Base-by-base conservation (phyloP, 2,888 invertebrate genomes). In the Ennomos quercinarius region DNA sequence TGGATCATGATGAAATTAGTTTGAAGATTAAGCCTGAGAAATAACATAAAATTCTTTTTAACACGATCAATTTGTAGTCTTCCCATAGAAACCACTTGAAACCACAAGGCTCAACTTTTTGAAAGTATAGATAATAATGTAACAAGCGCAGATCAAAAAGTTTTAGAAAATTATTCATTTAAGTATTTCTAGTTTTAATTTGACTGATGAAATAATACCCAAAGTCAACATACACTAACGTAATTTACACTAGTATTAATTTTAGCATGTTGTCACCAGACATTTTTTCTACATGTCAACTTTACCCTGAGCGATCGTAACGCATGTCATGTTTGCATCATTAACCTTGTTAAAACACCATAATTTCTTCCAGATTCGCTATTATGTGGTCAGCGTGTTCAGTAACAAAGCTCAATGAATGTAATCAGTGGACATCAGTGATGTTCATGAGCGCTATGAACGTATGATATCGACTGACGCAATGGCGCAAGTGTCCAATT, bases 401-500 rank as follows among this genome's bases (percentile, higher is more conserved):
- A 76, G 78, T 76, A 80, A 80, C 80, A 74, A 79, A 78, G 73
- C 80, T 86, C 86, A 89, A 87, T 87, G 84, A 89, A 74, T 76
- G 76, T 84, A 89, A 89, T 89, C 87, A 87, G 81, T 80, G 80
- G 72, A 41, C 57, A 57, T 57, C 57, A 57, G 57, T 40, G 53
- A 44, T 53, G 76, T 79, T 83, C 83, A 80, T 82, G 81, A 86
- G 78, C 80, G 58, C 44, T 45, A 54, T 39, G 44, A 52, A 34
- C 45, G 80, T 72, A 82, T 80, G 71, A 83, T 83, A 80, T 83
- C 82, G 77, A 80, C 86, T 91, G 91, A 91, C 90, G 91, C 87
- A 90, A 89, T 80, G 73, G 42, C 67, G 72, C 88, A 81, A 84
- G 86, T 86, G 89, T 85, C 84, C 89, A 90, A 91, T 90, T 89